Percentiles rank a stretch among this genome's conserved stretches.
Conservation (phyloP, 2,888 invertebrate species). For the Zhengitettix transpicula region DNA sequence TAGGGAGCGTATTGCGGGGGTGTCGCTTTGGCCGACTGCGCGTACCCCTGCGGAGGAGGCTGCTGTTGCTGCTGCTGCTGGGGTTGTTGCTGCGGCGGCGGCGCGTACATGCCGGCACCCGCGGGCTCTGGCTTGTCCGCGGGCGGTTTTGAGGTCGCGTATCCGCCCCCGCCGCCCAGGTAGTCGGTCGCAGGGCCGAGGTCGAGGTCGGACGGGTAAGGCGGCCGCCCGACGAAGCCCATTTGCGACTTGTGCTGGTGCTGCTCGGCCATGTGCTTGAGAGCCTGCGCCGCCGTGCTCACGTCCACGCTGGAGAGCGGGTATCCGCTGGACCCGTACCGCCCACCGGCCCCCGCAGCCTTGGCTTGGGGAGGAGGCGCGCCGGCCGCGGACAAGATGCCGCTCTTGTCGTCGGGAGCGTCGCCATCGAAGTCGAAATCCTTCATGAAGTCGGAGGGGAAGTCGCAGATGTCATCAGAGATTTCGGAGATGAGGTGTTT, state of each 20-base stretch:
- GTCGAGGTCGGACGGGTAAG: constrained; percentile 23
- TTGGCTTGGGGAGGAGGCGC: constrained; percentile 1
- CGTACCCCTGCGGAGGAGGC: not conserved
- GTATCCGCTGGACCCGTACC: not conserved
- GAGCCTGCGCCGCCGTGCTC: constrained; percentile 84
- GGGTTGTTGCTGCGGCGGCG: not conserved
- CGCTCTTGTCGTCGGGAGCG: not conserved
- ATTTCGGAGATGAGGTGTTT: constrained; percentile 79
- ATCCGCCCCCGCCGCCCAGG: constrained; percentile 23
- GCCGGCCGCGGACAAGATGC: constrained; percentile 14
- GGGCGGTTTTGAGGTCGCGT: not conserved
- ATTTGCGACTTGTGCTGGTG: constrained; percentile 71
- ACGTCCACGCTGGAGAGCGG: constrained; percentile 37
- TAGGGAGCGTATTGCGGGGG: not conserved
- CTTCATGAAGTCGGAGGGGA: constrained; percentile 50
- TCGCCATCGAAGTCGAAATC: constrained; percentile 40
- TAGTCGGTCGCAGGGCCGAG: constrained; percentile 6
- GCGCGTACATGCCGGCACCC: not conserved
- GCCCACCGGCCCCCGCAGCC: not conserved
- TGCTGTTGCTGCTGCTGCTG: not conserved
- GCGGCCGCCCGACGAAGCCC: constrained; percentile 35
- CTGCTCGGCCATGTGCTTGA: constrained; percentile 94
- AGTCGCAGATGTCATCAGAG: constrained; percentile 63
- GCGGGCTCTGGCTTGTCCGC: not conserved
- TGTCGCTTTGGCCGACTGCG: not conserved